Evolutionary conservation across 2,888 invertebrate species (phyloP).

Genomic region (Stenodema calcarata): DNA sequence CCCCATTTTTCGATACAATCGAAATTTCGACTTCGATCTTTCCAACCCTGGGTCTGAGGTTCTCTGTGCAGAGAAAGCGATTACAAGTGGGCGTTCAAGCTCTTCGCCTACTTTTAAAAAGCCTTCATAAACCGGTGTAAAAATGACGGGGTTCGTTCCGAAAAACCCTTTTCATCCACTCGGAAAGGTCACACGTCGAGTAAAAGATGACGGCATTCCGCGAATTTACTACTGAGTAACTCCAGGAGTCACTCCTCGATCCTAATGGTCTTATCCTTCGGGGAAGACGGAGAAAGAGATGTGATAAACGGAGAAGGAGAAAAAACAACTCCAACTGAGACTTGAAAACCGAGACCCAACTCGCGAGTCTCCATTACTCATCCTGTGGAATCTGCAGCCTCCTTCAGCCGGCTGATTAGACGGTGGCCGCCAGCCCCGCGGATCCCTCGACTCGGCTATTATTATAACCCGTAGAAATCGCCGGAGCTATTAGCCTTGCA

Average conservation of each 20-base stretch:
- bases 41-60: too few relatives aligned
- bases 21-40: too few relatives aligned
- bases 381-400: background rate
- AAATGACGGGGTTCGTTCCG: background rate
- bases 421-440: background rate
- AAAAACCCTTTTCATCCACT: background rate
- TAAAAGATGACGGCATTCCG: background rate
- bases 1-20: too few relatives aligned
- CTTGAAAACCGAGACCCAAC: background rate
- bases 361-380: background rate
- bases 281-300: background rate
- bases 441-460: background rate
- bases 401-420: background rate
- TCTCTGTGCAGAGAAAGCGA: too few relatives aligned
- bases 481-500: background rate
- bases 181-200: background rate
- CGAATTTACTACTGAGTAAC: background rate
- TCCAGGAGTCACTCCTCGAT: background rate
- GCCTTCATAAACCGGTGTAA: background rate
- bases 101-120: too few relatives aligned
- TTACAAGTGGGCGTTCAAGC: too few relatives aligned
- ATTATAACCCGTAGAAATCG: conserved; percentile 2
- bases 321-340: background rate
- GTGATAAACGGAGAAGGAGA: background rate
- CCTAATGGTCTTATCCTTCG: background rate